A percentile compares a stretch with the other conserved stretches of the same genome.
Evolutionary conservation across 92 coral and sea anemone genomes (phyloP).

Genomic region (Actinostola sp.): DNA sequence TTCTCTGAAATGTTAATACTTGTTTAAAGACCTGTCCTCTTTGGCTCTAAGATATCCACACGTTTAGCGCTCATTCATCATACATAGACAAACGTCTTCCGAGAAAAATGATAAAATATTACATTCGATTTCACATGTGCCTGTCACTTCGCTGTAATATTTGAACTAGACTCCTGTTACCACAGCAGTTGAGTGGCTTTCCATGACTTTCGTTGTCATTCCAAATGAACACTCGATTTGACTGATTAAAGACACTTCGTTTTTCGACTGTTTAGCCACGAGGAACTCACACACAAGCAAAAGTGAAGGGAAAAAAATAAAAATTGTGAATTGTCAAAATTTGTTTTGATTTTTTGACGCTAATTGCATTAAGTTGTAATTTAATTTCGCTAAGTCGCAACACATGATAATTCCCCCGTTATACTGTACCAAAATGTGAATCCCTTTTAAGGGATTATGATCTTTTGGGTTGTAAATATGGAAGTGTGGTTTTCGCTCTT

Average conservation of each 20-base stretch:
- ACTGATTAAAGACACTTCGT: constrained; percentile 6
- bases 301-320: background rate
- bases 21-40: background rate
- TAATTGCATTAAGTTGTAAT: constrained; percentile 24
- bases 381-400: background rate
- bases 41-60: too few relatives aligned
- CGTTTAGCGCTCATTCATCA: constrained; percentile 1
- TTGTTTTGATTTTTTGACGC: constrained; percentile 28
- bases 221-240: constrained; percentile 15
- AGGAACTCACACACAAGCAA: background rate
- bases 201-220: background rate
- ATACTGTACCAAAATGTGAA: background rate
- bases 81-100: background rate
- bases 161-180: constrained; percentile 13
- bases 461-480: background rate
- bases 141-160: constrained; percentile 15
- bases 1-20: constrained; percentile 1
- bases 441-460: background rate
- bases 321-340: background rate
- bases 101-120: constrained; percentile 12
- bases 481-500: background rate
- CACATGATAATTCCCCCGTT: constrained; percentile 10
- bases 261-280: background rate
- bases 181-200: constrained; percentile 20
- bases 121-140: constrained; percentile 9